phyloP scores from a whole-genome alignment of 2,797 vertebrate species.

The Vultur gryphus region DNA sequence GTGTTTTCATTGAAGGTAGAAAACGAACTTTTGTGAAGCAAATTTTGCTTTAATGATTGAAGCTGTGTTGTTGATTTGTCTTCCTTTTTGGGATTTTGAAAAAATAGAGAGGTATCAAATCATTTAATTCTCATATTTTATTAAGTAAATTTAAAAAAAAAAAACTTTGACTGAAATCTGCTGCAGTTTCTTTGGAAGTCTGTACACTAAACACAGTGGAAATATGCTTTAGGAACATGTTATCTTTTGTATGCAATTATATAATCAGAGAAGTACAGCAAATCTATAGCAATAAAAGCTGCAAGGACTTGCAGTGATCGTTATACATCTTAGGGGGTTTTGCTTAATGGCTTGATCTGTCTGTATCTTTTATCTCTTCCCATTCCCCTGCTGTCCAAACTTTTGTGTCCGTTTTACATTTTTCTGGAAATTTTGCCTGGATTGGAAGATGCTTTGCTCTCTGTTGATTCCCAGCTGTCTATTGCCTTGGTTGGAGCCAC shows the following conservation, averaged over 20 bases:
- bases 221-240: not conserved
- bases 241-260: not conserved
- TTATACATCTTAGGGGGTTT: not conserved
- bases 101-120: not conserved
- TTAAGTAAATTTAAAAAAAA: not conserved
- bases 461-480: accelerated
- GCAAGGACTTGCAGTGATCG: not conserved
- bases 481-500: not conserved
- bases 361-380: not conserved
- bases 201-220: not conserved
- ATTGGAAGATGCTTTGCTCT: not conserved
- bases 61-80: not conserved
- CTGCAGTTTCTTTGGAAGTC: not conserved
- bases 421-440: not conserved
- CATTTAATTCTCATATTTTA: not conserved
- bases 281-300: not conserved
- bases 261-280: not conserved
- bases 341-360: not conserved
- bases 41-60: not conserved
- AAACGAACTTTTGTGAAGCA: not conserved
- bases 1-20: not conserved
- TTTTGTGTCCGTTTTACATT: accelerated
- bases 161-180: not conserved
- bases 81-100: not conserved
- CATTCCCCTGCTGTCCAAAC: not conserved